Conservation (phyloP, 2,888 invertebrate genomes). For the Deilephila porcellus region DNA sequence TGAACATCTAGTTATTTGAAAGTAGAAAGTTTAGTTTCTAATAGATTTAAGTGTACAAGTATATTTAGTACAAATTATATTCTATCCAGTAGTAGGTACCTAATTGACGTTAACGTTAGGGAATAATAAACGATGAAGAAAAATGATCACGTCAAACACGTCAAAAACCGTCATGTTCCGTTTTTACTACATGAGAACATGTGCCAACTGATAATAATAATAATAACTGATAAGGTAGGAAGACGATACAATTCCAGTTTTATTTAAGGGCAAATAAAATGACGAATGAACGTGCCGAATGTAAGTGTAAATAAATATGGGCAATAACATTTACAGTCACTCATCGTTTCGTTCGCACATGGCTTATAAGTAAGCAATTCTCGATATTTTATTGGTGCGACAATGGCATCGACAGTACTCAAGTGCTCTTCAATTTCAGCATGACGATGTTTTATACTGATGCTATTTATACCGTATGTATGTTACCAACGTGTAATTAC, state of each 20-base stretch:
- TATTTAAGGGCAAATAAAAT: slow-evolving; percentile 19
- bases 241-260: slow-evolving; percentile 21
- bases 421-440: neutral
- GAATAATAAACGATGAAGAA: neutral
- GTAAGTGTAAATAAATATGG: slow-evolving; percentile 21
- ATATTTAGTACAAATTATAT: too few species aligned
- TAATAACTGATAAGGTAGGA: slow-evolving; percentile 1
- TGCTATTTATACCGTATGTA: neutral
- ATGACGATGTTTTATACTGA: neutral
- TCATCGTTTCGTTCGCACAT: slow-evolving; percentile 22
- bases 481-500: neutral
- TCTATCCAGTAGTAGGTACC: too few species aligned
- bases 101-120: too few species aligned
- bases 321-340: slow-evolving; percentile 21
- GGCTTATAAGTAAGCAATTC: slow-evolving; percentile 20
- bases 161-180: neutral
- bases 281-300: slow-evolving; percentile 16
- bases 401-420: neutral
- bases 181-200: neutral
- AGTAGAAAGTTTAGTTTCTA: too few species aligned
- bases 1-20: too few species aligned
- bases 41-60: too few species aligned
- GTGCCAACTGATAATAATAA: neutral
- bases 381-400: slow-evolving; percentile 4
- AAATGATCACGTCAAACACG: neutral